Evolutionary conservation across 2,888 invertebrate species (phyloP).

Genomic region (Eristalis tenax): DNA sequence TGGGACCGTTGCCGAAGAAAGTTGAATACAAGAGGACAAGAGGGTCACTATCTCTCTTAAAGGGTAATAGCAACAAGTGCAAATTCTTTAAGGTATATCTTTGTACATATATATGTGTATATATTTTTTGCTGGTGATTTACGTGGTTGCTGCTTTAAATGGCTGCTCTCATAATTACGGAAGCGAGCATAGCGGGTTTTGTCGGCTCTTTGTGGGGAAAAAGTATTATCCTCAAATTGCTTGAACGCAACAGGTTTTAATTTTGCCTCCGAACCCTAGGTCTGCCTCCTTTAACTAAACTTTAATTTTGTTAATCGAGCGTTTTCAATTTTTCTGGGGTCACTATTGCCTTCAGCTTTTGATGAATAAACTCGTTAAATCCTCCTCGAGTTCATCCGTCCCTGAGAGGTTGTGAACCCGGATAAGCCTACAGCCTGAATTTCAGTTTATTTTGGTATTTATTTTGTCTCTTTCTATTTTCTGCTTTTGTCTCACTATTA

Average conservation of each 20-base stretch:
- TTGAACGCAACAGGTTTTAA: background rate
- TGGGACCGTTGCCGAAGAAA: constrained; percentile 7
- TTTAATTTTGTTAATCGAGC: background rate
- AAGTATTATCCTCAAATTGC: constrained; percentile 12
- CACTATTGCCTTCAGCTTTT: too few relatives aligned
- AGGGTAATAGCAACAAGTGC: constrained; percentile 31
- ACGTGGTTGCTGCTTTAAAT: constrained; percentile 15
- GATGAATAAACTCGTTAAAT: too few relatives aligned
- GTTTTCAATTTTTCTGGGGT: too few relatives aligned
- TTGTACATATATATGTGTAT: background rate
- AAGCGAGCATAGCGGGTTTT: background rate
- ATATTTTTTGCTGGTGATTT: constrained; percentile 10
- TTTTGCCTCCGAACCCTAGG: background rate
- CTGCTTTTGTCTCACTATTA: too few relatives aligned
- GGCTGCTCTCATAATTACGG: constrained; percentile 28
- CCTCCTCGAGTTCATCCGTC: too few relatives aligned
- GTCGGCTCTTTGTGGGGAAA: background rate
- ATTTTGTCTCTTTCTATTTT: too few relatives aligned
- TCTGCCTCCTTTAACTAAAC: background rate
- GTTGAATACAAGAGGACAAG: constrained; percentile 25
- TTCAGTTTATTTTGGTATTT: too few relatives aligned
- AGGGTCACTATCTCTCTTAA: constrained; percentile 4
- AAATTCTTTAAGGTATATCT: background rate
- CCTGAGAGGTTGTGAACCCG: too few relatives aligned
- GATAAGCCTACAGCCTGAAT: too few relatives aligned